Base-by-base conservation (phyloP, 1,140 invertebrate species). In the Sitobion miscanthi region DNA sequence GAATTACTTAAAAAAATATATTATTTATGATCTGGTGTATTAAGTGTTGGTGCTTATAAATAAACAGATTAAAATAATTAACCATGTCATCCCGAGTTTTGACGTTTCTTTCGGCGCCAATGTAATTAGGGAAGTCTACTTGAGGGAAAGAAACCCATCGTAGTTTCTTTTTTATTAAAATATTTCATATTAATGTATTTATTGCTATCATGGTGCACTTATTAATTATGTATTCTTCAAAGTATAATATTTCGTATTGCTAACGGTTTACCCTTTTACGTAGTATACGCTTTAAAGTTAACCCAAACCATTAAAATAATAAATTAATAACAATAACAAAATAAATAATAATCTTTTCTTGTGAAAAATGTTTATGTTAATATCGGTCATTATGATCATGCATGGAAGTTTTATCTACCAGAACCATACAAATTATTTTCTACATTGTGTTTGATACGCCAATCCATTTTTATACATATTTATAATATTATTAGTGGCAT, bases 61-160 rank as follows among this genome's bases (percentile, higher is more conserved):
- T 77, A 77, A 77, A 77, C 62, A n/a, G 30, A 77, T n/a, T 35
- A 77, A 69, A 77, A 35, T n/a, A 77, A 77, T 77, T 77, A 77
- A 77, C 30, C 4, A 35, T n/a, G 30, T 69, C 62, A n/a, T 77
- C 62, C 62, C 62, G 1, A 77, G n/a, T 77, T 77, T 83, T 35
- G 23, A 83, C 35, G 38, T 83, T 83, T 83, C 35, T 83, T 83
- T 83, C 17, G 82, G 21, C 82, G 21, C 82, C 82, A 83, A 42
- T 38, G 35, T 83, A 38, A 42, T 83, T 21, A 83, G 82, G 35
- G 77, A 83, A 83, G 82, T 83, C 35, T 83, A 83, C 82, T 83
- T 9, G 82, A 42, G 62, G 14, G n/a, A n/a, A 77, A 77, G 62
- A 20, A 77, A n/a, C n/a, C 30, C 30, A 20, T 77, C 30, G n/a